These are phyloP conservation scores for Thinocorus orbignyianus DNA, from an alignment of 2,113 vertebrate genomes.

Conservation along the genomic window DNA sequence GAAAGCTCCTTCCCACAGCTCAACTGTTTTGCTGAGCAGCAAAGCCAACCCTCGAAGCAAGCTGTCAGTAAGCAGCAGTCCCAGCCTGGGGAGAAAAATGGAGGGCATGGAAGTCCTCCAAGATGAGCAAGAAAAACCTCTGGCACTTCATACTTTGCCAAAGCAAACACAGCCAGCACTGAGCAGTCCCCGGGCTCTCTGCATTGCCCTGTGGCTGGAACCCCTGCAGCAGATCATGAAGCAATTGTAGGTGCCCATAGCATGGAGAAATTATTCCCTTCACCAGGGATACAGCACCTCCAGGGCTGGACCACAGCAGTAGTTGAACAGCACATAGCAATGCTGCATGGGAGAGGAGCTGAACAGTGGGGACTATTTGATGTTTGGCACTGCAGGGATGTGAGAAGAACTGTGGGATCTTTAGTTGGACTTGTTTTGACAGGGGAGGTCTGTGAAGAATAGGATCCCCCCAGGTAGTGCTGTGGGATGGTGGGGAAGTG, in stretches of 20 bases:
- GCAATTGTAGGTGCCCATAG: neutral
- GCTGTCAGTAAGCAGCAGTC: neutral
- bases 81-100: neutral
- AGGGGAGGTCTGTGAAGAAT: neutral
- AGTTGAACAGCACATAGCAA: neutral
- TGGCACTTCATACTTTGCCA: neutral
- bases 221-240: neutral
- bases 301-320: neutral
- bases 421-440: neutral
- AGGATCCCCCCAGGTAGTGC: rapidly evolving
- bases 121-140: neutral
- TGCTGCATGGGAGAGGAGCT: neutral
- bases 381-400: neutral
- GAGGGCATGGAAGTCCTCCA: neutral
- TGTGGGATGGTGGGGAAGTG: rapidly evolving
- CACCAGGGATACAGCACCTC: neutral
- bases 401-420: neutral
- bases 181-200: neutral
- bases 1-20: neutral
- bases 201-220: rapidly evolving
- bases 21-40: neutral
- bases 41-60: neutral
- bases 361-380: neutral
- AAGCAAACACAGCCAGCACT: neutral
- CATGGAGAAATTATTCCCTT: neutral